These are phyloP conservation scores for Nephrotoma flavescens DNA, from an alignment of 2,888 invertebrate genomes.

Conservation along the genomic window DNA sequence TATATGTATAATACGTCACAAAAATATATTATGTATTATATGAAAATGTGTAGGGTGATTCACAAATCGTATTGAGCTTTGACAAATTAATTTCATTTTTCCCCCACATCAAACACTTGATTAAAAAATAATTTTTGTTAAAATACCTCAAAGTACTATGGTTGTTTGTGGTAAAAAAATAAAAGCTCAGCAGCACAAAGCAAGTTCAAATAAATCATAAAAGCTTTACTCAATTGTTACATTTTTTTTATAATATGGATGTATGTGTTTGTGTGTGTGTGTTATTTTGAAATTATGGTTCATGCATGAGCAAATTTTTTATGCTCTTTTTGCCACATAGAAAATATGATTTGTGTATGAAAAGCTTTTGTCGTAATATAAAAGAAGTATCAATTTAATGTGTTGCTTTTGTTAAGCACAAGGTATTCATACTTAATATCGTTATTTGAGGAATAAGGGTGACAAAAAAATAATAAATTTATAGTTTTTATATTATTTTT, in stretches of 20 bases:
- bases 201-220: not conserved
- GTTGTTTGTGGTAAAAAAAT: not conserved
- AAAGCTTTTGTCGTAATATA: not conserved
- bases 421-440: no score
- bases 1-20: not conserved
- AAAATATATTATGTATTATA: not conserved
- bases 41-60: not conserved
- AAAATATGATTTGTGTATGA: not conserved
- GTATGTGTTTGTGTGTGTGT: no score
- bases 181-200: not conserved
- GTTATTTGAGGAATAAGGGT: no score
- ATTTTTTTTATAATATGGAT: not conserved
- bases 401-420: not conserved
- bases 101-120: not conserved
- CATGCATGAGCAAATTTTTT: not conserved
- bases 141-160: not conserved
- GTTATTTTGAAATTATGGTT: no score
- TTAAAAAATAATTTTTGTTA: not conserved
- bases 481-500: no score
- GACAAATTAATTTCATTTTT: not conserved
- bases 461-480: no score
- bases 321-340: not conserved
- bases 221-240: not conserved
- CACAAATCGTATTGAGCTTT: not conserved
- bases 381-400: not conserved